Base-by-base conservation (phyloP, 2,888 invertebrate genomes). In the Autographa pulchrina region DNA sequence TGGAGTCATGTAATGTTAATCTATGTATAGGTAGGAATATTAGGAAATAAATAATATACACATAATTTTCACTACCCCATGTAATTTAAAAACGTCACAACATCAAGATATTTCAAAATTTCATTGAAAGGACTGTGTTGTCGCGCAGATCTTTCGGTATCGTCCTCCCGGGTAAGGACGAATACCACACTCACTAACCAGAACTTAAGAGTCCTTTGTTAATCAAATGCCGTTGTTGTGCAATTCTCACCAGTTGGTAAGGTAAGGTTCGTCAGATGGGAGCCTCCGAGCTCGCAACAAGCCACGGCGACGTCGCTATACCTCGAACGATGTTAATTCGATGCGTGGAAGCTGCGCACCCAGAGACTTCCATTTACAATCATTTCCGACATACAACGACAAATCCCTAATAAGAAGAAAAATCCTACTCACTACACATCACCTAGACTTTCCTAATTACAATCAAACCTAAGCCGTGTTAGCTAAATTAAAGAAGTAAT, bases 391-490 rank as follows among this genome's bases (percentile, higher is more conserved):
- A 59, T 41, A 59, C 25, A 56, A 48, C 48, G 62, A 65, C 65
- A 64, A 54, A 54, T 14, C 31, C 18, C 0, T 1, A 13, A 31
- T 48, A 7, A 20, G 54, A 54, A 54, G 13, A 56, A 56, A 48
- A 48, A 56, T 13, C 4, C 20, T 56, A 63, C 52, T 32, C 52
- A 8, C 14, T 14, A 54, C 52, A 38, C 54, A 65, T 60, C 61
- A 38, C 14, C 3, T 8, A 20, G 14, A n/a, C 13, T 4, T 56
- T 35, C 31, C 48, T n/a, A 13, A 16, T 38, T 72, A 75, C 64
- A 73, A 20, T 77, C 68, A 77, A 73, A 77, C 35, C 77, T 62
- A 25, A 52, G 56, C 32, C 31, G 38, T 16, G 13, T 7, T 31
- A 20, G 56, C 48, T 9, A 58, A 68, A 25, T 4, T 13, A 56